These are phyloP conservation scores for Dynastes maya DNA, from an alignment of 2,888 invertebrate genomes.

Conservation along the genomic window DNA sequence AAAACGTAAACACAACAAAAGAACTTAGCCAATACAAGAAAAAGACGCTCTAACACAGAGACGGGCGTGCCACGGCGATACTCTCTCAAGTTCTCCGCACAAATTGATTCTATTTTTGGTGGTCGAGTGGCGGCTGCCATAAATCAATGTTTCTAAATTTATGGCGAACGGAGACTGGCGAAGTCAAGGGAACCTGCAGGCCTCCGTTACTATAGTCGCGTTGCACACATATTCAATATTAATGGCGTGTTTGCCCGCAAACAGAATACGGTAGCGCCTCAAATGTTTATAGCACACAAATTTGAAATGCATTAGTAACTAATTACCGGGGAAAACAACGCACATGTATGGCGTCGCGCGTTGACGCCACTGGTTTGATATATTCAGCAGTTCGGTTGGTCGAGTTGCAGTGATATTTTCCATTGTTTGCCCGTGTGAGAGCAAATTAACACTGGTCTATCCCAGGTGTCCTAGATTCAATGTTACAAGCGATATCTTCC, in stretches of 20 bases:
- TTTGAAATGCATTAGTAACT: slow-evolving; percentile 44
- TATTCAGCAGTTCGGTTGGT: not conserved
- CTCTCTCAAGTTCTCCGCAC: not conserved
- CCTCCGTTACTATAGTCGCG: not conserved
- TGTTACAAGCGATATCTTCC: too few relatives aligned
- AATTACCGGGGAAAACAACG: slow-evolving; percentile 28
- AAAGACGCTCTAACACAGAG: too few relatives aligned
- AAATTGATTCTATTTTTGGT: slow-evolving; percentile 46
- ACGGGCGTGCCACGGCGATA: too few relatives aligned
- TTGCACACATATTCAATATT: slow-evolving; percentile 38
- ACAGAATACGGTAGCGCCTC: slow-evolving; percentile 41
- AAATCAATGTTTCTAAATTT: slow-evolving; percentile 47
- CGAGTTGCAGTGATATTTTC: not conserved
- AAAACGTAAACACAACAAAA: too few relatives aligned
- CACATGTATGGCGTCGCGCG: slow-evolving; percentile 19
- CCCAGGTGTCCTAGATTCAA: too few relatives aligned
- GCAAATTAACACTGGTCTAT: too few relatives aligned
- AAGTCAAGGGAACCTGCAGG: not conserved
- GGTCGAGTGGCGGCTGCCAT: slow-evolving; percentile 37
- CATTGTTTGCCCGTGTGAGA: not conserved
- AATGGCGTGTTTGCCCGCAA: slow-evolving; percentile 40
- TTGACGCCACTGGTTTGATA: slow-evolving; percentile 19
- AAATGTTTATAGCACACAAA: slow-evolving; percentile 41
- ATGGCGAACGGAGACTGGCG: slow-evolving; percentile 20
- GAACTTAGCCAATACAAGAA: too few relatives aligned